These are phyloP conservation scores for Okapia johnstoni DNA, from an alignment of 2,113 vertebrate genomes.

Conservation along the genomic window DNA sequence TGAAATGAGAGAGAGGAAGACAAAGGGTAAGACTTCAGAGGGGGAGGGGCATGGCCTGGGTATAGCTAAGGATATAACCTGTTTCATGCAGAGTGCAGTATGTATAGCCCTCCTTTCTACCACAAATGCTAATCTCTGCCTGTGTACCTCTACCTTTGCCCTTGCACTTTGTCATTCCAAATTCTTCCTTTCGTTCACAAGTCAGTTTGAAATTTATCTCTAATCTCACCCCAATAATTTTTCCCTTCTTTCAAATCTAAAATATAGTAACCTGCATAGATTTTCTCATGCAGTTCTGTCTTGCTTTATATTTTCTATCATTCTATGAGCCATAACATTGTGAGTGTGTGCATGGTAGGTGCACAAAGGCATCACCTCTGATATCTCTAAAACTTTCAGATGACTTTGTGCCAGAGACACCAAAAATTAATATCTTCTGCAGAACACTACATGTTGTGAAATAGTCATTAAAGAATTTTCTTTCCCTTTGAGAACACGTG, in stretches of 20 bases:
- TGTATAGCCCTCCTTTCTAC: neutral
- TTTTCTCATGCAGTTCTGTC: neutral
- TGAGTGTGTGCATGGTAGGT: neutral
- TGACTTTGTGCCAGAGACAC: neutral
- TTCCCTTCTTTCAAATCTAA: neutral
- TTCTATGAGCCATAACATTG: neutral
- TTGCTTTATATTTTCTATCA: neutral
- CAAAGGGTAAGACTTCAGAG: neutral
- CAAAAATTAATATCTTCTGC: neutral
- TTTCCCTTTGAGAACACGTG: neutral
- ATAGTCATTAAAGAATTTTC: neutral
- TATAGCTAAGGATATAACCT: neutral
- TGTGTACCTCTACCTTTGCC: neutral
- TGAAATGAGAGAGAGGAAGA: neutral
- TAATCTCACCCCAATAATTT: neutral
- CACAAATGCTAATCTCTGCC: neutral
- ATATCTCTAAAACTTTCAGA: neutral
- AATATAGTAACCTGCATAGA: neutral
- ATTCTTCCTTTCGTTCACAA: neutral
- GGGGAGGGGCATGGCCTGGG: fast-evolving
- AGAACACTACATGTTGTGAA: neutral
- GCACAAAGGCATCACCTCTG: neutral
- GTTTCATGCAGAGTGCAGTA: neutral
- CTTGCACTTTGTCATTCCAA: neutral
- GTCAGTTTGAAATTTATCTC: neutral